A percentile compares a stretch with the other conserved stretches of the same genome.
phyloP scores from a whole-genome alignment of 1,140 invertebrate species.

The Parasteatoda tepidariorum region DNA sequence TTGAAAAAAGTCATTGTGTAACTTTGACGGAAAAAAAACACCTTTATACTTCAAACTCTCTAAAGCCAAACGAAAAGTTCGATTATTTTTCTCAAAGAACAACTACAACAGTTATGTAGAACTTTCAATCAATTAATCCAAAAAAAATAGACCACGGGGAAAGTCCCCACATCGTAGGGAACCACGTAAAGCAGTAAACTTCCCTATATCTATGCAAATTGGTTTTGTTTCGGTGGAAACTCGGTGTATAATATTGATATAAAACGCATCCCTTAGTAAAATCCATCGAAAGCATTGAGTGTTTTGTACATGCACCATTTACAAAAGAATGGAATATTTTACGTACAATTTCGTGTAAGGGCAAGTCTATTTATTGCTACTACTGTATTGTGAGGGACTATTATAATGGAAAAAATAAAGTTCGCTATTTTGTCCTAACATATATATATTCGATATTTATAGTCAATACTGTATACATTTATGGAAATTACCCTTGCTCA shows the following conservation, averaged over 20 bases:
- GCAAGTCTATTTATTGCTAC: conserved; percentile 12
- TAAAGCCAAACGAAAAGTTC: no score
- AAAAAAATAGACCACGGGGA: conserved; percentile 11
- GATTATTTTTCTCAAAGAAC: no score
- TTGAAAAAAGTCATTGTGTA: no score
- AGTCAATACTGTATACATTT: conserved; percentile 16
- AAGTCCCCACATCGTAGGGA: conserved; percentile 4
- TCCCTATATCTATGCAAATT: conserved; percentile 42
- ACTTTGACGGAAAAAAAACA: no score
- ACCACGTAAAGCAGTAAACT: conserved; percentile 20
- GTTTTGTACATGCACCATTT: neutral
- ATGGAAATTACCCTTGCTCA: neutral
- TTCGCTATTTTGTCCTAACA: conserved; percentile 12
- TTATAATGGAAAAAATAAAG: conserved; percentile 19
- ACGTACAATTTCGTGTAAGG: conserved; percentile 11
- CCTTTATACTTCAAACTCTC: no score
- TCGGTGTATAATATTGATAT: conserved; percentile 45
- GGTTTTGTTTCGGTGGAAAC: neutral
- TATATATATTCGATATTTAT: conserved; percentile 34
- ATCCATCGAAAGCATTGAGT: conserved; percentile 2
- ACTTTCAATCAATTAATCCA: conserved; percentile 29
- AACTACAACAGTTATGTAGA: neutral
- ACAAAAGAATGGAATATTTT: conserved; percentile 17
- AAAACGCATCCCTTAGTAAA: conserved; percentile 7
- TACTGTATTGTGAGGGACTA: neutral